Base-by-base conservation (phyloP, 2,888 invertebrate species). In the Chouioia cunea region DNA sequence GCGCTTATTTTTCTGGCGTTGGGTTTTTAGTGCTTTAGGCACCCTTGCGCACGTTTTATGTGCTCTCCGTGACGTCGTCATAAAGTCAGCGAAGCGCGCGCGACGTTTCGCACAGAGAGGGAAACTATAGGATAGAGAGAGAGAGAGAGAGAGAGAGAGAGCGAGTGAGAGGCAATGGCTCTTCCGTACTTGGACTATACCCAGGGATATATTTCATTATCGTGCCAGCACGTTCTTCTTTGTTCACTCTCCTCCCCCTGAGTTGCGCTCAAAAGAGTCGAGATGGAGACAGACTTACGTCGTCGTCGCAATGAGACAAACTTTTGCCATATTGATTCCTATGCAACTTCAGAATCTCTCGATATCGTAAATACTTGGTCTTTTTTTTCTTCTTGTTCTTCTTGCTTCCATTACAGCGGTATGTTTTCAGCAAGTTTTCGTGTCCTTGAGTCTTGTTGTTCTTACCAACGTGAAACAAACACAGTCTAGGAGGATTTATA, bases 11-110 rank as follows among this genome's bases (percentile, higher is more conserved):
- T 70, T 74, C 71, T 60, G 44, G 65, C 77, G 69, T 57, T n/a
- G 66, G 65, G 71, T 57, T 75, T 75, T 78, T 77, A 78, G 74
- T 74, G 52, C 47, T 50, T 20, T 20, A 27, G n/a, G n/a, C 22
- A 16, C 67, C 43, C 27, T 27, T 27, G 22, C 52, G 48, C 46
- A 4, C 48, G 6, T 27, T 48, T 58, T 46, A 46, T 18, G 22
- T n/a, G 23, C 48, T 18, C 14, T 53, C 65, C 46, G 76, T 14
- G 47, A 79, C 81, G 78, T 81, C 81, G 81, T 83, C 84, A 80
- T 84, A 84, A 84, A 85, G 80, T 84, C 83, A 83, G 82, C 78
- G 80, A 77, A 80, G 81, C 82, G 81, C 77, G 79, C 76, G 77
- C 59, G 58, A 52, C 56, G 58, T 63, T 63, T 54, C 64, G 50